Percentiles rank a stretch among this genome's conserved stretches.
Evolutionary conservation across 2,888 invertebrate species (phyloP).

Genomic region (Plutella xylostella): DNA sequence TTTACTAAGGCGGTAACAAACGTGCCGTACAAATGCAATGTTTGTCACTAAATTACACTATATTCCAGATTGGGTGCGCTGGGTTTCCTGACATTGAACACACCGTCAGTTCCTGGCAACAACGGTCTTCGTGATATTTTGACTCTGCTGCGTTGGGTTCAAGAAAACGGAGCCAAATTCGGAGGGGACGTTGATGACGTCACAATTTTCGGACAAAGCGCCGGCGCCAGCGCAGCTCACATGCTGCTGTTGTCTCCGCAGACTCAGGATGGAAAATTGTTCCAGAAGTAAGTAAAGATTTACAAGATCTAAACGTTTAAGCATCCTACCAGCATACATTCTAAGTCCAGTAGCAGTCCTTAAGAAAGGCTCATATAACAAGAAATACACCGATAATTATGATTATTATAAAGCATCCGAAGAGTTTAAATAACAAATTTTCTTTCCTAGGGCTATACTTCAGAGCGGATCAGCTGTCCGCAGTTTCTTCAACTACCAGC

Average conservation of each 20-base stretch:
- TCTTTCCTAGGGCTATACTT: constrained; percentile 38
- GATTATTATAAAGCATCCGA: too few relatives aligned
- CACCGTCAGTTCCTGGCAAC: constrained; percentile 50
- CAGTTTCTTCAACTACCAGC: constrained; percentile 37
- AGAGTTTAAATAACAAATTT: too few relatives aligned
- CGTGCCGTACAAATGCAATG: too few relatives aligned
- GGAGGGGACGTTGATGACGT: constrained; percentile 51
- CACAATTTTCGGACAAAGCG: constrained; percentile 56
- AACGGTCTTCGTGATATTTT: constrained; percentile 53
- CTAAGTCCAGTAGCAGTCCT: too few relatives aligned
- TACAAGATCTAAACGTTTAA: too few relatives aligned
- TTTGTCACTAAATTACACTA: too few relatives aligned
- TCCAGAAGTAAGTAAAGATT: constrained; percentile 34
- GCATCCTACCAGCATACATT: too few relatives aligned
- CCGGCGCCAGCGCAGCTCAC: constrained; percentile 43
- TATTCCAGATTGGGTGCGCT: constrained; percentile 47
- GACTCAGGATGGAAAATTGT: constrained; percentile 41
- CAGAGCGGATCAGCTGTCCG: constrained; percentile 46
- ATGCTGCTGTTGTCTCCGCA: constrained; percentile 40
- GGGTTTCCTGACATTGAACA: constrained; percentile 52
- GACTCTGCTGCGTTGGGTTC: constrained; percentile 52
- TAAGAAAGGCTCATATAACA: too few relatives aligned
- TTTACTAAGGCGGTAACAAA: too few relatives aligned
- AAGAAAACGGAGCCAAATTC: constrained; percentile 39
- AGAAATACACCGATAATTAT: too few relatives aligned